Percentiles rank a stretch among this genome's conserved stretches.
phyloP scores from a whole-genome alignment of 2,888 invertebrate species.

The Lithophane semibrunnea region DNA sequence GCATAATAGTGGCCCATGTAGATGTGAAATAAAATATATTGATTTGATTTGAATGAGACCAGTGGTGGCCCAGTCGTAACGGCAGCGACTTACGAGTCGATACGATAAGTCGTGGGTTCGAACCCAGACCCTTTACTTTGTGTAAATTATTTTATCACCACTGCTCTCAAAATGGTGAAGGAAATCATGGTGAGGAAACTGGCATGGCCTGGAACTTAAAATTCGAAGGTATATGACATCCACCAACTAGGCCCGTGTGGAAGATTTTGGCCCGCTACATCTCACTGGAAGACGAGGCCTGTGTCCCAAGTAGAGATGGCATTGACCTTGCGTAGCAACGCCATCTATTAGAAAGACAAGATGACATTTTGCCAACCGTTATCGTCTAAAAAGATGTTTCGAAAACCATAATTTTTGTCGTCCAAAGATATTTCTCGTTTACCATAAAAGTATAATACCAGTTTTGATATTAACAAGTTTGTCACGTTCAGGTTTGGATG shows the following conservation, averaged over 20 bases:
- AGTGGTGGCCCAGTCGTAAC: no score
- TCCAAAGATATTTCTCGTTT: neutral
- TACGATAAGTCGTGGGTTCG: no score
- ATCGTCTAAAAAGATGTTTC: neutral
- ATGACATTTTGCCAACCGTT: neutral
- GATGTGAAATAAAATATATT: neutral
- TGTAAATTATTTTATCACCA: no score
- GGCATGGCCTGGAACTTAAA: no score
- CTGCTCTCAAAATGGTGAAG: no score
- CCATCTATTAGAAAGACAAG: slow-evolving; percentile 44
- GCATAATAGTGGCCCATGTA: neutral
- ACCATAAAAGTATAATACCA: slow-evolving; percentile 3
- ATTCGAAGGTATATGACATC: no score
- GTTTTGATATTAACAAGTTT: neutral
- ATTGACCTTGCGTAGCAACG: slow-evolving; percentile 37
- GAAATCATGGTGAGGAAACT: no score
- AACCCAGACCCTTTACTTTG: no score
- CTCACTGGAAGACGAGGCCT: no score
- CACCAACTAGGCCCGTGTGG: no score
- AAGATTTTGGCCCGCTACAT: no score
- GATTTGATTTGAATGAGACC: neutral
- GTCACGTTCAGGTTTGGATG: neutral
- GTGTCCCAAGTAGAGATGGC: neutral
- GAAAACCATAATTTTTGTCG: neutral
- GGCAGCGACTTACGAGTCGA: no score